Base-by-base conservation (phyloP, 1,140 invertebrate genomes). In the Lepidotrigona ventralis region DNA sequence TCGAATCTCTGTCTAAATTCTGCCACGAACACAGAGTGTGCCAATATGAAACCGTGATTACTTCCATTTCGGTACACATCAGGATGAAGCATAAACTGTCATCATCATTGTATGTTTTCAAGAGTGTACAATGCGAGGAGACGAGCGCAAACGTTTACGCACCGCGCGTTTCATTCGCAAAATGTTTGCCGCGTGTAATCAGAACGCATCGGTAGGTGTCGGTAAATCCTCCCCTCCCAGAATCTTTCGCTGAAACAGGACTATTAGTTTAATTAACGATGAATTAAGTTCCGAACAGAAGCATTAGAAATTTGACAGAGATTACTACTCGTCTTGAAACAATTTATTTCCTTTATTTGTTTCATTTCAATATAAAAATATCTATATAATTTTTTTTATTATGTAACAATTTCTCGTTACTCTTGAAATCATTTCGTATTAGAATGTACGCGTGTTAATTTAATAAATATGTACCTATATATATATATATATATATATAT, bases 71-170 rank as follows among this genome's bases (percentile, higher is more conserved):
- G 14, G 17, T 4, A 51, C 39, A 39, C 39, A 39, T 19, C 33
- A 46, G 23, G 39, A 46, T 39, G 19, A 51, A 58, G 5, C 68
- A 46, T 46, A n/a, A 79, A 71, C 54, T 58, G 39, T 23, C 29
- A 71, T 79, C 78, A 54, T 54, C 66, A 2, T 70, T 70, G 66
- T 56, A 60, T 60, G 78, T n/a, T 71, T 71, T 51, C 19, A 60
- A 29, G 23, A 21, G 23, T 58, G 51, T 71, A 60, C 66, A 60
- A 39, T 23, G 8, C 2, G 53, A 46, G 6, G 39, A n/a, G 6
- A 29, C 21, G 33, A 46, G 1, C 1, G 78, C 51, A 79, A 79
- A 79, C 68, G n/a, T 79, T 79, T 76, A 51, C 74, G 58, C 58
- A 6, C 39, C n/a, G 15, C 33, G n/a, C 66, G 77, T 79, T 71